Base-by-base conservation (phyloP, 2,113 vertebrate genomes). In the Sylvilagus bachmani region DNA sequence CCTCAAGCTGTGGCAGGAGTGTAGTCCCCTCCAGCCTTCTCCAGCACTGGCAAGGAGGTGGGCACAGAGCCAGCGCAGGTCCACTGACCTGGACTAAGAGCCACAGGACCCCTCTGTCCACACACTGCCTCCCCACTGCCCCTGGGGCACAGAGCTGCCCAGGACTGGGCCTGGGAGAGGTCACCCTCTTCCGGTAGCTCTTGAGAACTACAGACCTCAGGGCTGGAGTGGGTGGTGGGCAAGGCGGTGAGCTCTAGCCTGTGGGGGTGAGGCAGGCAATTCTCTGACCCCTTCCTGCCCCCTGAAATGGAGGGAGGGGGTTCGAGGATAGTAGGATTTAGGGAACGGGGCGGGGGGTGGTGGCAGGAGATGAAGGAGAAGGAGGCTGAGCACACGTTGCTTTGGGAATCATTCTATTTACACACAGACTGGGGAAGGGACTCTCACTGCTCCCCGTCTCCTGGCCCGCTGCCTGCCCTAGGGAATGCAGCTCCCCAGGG, bases 21-120 rank as follows among this genome's bases (percentile, higher is more conserved):
- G 7, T 44, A 66, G 36, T 24, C 55, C 91, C 84, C 75, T 33
- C 53, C 83, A 78, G 49, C 85, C 91, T 77, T 88, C 86, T 53
- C 85, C 80, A 85, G 44, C 86, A 69, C 21, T 61, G 82, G 90
- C 86, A 87, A 93, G 84, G 94, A 53, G 90, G 31, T 69, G 51
- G 73, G 83, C 51, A 77, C 31, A 2, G 25, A 96, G 82, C 86
- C 93, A 92, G 94, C 89, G 49, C 91, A 75, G 93, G 94, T 62
- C 89, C 5, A 78, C 3, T 25, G 87, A 58, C 80, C 92, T 93
- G 87, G 74, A 91, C 85, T 24, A 58, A 86, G 80, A 93, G 86
- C 62, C 78, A 55, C 0, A 1, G 1, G 17, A 53, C 33, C 66
- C 89, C 69, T 67, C 6, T 70, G 22, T 66, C 91, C 82, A 92